phyloP scores from a whole-genome alignment of 1,140 invertebrate species.

The Aphelinus certus region DNA sequence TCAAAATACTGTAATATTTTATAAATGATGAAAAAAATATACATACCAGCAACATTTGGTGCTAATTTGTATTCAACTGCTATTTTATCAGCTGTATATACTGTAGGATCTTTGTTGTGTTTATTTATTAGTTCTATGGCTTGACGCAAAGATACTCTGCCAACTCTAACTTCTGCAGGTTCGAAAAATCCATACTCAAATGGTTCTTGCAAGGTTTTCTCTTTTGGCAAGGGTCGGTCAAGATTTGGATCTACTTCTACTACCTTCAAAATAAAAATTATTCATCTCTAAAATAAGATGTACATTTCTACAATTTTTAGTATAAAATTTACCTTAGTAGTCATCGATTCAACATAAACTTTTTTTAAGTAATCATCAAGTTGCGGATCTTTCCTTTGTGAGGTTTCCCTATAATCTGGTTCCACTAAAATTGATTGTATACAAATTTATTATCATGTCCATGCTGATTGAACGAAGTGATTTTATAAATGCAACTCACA shows the following conservation, averaged over 20 bases:
- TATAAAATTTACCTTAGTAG: constrained; percentile 53
- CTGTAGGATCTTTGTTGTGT: constrained; percentile 69
- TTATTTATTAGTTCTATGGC: constrained; percentile 70
- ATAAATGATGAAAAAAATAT: constrained; percentile 21
- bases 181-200: constrained; percentile 55
- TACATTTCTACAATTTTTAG: constrained; percentile 3
- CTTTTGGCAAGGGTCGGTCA: constrained; percentile 62
- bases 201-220: constrained; percentile 53
- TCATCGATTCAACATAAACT: constrained; percentile 75
- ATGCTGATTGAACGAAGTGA: background rate
- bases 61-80: constrained; percentile 75
- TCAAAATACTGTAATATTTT: background rate
- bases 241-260: constrained; percentile 43
- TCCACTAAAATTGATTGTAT: constrained; percentile 63
- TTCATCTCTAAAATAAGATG: background rate
- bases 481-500: constrained; percentile 56
- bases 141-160: constrained; percentile 59
- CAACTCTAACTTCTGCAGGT: constrained; percentile 47
- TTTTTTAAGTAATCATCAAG: constrained; percentile 72
- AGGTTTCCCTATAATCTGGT: constrained; percentile 69
- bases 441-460: too few species aligned
- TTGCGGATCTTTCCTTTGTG: constrained; percentile 68
- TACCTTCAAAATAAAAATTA: constrained; percentile 31
- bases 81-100: constrained; percentile 69
- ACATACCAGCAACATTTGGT: constrained; percentile 68